Percentiles rank a stretch among this genome's conserved stretches.
Conservation (phyloP, 2,888 invertebrate species). For the Euzophera pinguis region DNA sequence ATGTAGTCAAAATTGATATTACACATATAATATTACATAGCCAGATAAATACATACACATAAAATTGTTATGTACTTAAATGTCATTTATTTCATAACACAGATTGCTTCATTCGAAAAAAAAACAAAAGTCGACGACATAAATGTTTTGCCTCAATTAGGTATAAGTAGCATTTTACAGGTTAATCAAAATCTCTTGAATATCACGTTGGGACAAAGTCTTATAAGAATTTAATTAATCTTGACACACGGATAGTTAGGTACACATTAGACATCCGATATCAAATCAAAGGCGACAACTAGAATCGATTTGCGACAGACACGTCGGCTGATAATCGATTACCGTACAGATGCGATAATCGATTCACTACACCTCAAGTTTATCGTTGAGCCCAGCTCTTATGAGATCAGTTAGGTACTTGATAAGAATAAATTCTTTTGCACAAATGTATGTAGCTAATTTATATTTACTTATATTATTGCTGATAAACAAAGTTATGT, state of each 20-base stretch:
- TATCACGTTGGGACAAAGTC: too few relatives aligned
- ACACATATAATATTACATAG: too few relatives aligned
- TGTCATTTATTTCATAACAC: too few relatives aligned
- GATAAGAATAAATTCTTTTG: not conserved
- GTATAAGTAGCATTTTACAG: too few relatives aligned
- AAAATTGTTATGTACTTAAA: too few relatives aligned
- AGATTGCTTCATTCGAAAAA: too few relatives aligned
- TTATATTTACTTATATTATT: not conserved
- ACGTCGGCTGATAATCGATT: conserved; percentile 67
- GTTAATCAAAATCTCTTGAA: too few relatives aligned
- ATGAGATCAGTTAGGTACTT: conserved; percentile 12
- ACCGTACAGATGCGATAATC: conserved; percentile 51
- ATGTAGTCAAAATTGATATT: too few relatives aligned
- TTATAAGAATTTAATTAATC: conserved; percentile 9
- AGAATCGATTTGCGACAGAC: conserved; percentile 74
- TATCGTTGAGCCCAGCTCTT: conserved; percentile 36
- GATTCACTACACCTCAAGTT: conserved; percentile 47
- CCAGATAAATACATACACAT: too few relatives aligned
- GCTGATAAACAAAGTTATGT: not conserved
- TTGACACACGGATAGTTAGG: conserved; percentile 13
- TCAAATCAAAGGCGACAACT: conserved; percentile 63
- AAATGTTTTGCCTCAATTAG: too few relatives aligned
- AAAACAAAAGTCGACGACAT: too few relatives aligned
- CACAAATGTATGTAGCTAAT: conserved; percentile 2
- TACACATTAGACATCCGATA: conserved; percentile 11